These are phyloP conservation scores for Orthonychiurus folsomi DNA, from an alignment of 2,888 invertebrate species.

Conservation along the genomic window DNA sequence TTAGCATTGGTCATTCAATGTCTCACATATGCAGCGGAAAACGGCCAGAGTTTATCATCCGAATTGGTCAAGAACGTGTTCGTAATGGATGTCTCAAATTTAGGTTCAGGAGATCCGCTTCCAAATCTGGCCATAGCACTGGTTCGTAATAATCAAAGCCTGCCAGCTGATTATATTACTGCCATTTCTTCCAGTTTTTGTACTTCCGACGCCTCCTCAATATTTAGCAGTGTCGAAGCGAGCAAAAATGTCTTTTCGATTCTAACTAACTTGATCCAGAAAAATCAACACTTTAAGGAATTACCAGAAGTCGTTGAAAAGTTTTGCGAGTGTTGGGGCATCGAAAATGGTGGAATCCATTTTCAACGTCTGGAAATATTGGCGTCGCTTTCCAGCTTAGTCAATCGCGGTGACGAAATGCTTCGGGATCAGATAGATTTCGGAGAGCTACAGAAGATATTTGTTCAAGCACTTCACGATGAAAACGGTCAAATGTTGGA, in stretches of 20 bases:
- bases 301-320: not conserved
- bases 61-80: not conserved
- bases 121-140: not conserved
- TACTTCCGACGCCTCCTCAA: not conserved
- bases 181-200: not conserved
- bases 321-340: not conserved
- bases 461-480: not conserved
- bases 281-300: not conserved
- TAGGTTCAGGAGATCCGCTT: not conserved
- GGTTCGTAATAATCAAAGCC: slow-evolving; percentile 2
- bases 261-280: not conserved
- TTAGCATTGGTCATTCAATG: not conserved
- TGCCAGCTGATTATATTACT: not conserved
- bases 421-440: not conserved
- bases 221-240: no score
- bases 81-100: not conserved
- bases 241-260: no score
- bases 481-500: not conserved
- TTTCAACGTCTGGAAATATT: not conserved
- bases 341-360: not conserved
- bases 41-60: not conserved
- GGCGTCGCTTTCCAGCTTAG: not conserved
- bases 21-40: not conserved
- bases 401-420: not conserved
- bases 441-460: not conserved